phyloP scores from a whole-genome alignment of 2,888 invertebrate genomes.

The Drosophila greeni region DNA sequence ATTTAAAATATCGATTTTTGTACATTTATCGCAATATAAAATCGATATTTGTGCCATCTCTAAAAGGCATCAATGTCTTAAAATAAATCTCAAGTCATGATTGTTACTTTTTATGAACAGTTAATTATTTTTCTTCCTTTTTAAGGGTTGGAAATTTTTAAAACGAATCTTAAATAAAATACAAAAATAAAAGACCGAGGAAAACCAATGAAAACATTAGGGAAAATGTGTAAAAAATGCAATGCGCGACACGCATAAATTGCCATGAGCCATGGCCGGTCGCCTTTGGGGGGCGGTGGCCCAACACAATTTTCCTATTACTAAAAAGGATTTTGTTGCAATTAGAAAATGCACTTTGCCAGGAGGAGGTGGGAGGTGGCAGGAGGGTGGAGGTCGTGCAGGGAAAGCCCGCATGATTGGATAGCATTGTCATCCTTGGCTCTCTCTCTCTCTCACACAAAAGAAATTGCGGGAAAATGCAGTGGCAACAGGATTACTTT shows the following conservation, averaged over 20 bases:
- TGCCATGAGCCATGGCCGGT: constrained; percentile 27
- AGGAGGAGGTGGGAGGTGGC: not conserved
- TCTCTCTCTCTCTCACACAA: not conserved
- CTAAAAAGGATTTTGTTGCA: constrained; percentile 64
- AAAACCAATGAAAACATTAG: constrained; percentile 4
- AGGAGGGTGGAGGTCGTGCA: not conserved
- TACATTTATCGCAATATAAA: too few relatives aligned
- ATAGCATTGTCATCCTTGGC: constrained; percentile 2
- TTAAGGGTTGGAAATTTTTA: constrained; percentile 24
- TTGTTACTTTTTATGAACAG: too few relatives aligned
- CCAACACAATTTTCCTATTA: constrained; percentile 69
- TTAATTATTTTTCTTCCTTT: too few relatives aligned
- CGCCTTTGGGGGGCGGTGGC: constrained; percentile 40
- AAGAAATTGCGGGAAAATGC: too few relatives aligned
- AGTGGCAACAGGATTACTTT: not conserved
- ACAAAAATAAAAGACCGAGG: not conserved
- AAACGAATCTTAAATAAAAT: constrained; percentile 14
- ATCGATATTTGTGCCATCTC: too few relatives aligned
- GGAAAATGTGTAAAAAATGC: constrained; percentile 27
- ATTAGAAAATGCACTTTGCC: constrained; percentile 70
- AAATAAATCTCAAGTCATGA: too few relatives aligned
- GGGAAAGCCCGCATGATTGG: constrained; percentile 12
- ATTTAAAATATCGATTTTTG: too few relatives aligned
- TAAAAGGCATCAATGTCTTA: too few relatives aligned
- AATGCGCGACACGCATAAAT: constrained; percentile 55